A percentile compares a stretch with the other conserved stretches of the same genome.
phyloP scores from a whole-genome alignment of 2,888 invertebrate genomes.

The Andrena bucephala region DNA sequence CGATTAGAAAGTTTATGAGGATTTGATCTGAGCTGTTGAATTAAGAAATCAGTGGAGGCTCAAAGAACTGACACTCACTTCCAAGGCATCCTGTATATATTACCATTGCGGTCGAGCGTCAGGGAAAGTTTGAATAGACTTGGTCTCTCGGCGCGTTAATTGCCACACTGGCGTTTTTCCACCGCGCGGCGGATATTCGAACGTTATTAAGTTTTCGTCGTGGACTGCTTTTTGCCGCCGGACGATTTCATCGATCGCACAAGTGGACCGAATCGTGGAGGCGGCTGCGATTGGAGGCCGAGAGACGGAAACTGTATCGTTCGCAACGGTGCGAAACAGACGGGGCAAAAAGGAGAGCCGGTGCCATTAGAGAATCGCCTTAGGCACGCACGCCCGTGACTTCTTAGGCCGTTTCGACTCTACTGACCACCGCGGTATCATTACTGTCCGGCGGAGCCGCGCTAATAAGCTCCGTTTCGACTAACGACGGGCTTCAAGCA shows the following conservation, averaged over 20 bases:
- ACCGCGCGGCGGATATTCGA: not conserved
- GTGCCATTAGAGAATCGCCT: slow-evolving; percentile 56
- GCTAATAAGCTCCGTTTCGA: slow-evolving; percentile 5
- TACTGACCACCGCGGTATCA: slow-evolving; percentile 27
- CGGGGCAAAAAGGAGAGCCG: slow-evolving; percentile 44
- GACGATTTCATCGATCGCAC: slow-evolving; percentile 56
- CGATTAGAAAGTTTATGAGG: no score
- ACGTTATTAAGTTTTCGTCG: slow-evolving; percentile 22
- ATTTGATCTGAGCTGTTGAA: no score
- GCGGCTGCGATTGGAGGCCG: slow-evolving; percentile 55
- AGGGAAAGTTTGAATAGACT: not conserved
- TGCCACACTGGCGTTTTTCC: not conserved
- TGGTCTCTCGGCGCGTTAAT: slow-evolving; percentile 12
- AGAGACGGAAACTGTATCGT: slow-evolving; percentile 64
- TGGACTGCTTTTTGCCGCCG: slow-evolving; percentile 18
- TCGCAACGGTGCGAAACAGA: slow-evolving; percentile 62
- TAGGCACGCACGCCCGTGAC: slow-evolving; percentile 61
- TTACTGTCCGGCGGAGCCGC: slow-evolving; percentile 7
- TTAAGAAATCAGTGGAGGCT: no score
- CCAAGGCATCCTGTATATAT: no score
- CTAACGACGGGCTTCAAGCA: not conserved
- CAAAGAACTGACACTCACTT: no score
- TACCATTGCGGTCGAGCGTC: no score
- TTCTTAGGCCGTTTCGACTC: slow-evolving; percentile 46
- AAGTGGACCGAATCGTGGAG: slow-evolving; percentile 72